Base-by-base conservation (phyloP, 2,113 vertebrate genomes). In the Tetrao urogallus region DNA sequence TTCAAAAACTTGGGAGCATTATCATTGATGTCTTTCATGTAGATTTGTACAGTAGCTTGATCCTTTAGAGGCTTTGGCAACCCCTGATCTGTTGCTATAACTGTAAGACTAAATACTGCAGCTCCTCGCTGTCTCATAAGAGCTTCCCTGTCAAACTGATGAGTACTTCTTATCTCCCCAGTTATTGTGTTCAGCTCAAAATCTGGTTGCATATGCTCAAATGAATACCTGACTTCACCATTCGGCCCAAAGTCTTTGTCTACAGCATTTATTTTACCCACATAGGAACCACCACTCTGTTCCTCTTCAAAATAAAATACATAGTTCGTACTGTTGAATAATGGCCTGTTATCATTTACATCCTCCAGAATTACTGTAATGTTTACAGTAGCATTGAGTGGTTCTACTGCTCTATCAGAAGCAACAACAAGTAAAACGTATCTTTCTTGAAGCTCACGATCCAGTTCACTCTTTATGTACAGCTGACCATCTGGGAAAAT, bases 251-350 rank as follows among this genome's bases (percentile, higher is more conserved):
- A 98, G 95, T 99, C 99, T 95, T 98, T 99, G 96, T 99, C 99
- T 73, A 98, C 97, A 4, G 99, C 99, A 80, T 97, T 98, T 77
- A 99, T 98, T 90, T 96, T 98, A 74, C 99, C 99, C 10, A 99
- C 98, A 18, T 95, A 96, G 0, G 99, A 98, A 6, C 99, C 99
- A n/a, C 98, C 97, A 48, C 74, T 95, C 96, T 99, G 98, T 74
- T 99, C 99, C 78, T 99, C 99, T 92, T 99, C 98, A 92, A 99
- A 99, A 82, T 98, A 98, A 97, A 99, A 99, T 15, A 99, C 98
- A 10, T 99, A 99, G 95, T 98, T 99, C 25, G 99, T 99, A 92
- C 99, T 99, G 96, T 99, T 99, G 88, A 99, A 99, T 50, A 99
- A 97, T 9, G 99, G 99, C 2, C 99, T 98, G 60, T 99, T 99